Conservation (phyloP, 2,888 invertebrate genomes). For the Epsilonema sp. region DNA sequence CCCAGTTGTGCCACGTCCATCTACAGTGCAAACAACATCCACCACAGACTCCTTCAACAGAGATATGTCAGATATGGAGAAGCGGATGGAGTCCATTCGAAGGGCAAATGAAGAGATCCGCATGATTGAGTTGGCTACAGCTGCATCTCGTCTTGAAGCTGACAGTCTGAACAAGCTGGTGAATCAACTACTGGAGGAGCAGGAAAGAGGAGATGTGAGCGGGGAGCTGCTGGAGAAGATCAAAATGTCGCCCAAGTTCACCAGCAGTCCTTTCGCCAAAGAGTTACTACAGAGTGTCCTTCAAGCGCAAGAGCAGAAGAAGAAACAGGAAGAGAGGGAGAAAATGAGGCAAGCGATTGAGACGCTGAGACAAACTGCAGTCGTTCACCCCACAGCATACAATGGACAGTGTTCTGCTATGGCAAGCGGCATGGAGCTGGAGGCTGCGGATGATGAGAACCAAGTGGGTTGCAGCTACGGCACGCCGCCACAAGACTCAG, state of each 20-base stretch:
- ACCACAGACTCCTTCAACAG: too few relatives aligned
- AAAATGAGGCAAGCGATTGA: neutral
- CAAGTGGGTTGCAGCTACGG: too few relatives aligned
- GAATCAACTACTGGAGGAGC: conserved; percentile 9
- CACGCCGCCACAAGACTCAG: too few relatives aligned
- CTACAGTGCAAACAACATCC: too few relatives aligned
- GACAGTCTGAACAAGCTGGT: conserved; percentile 6
- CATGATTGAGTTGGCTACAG: neutral
- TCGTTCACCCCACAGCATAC: too few relatives aligned
- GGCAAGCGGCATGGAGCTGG: too few relatives aligned
- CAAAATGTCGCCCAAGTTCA: neutral
- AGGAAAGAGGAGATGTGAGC: conserved; percentile 3
- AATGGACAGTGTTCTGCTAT: too few relatives aligned
- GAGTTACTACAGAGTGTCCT: conserved; percentile 9
- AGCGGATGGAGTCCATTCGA: neutral
- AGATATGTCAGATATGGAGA: too few relatives aligned
- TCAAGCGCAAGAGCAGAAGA: neutral
- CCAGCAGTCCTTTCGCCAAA: conserved; percentile 5
- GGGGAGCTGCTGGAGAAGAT: conserved; percentile 5
- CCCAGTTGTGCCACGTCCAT: neutral
- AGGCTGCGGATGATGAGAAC: too few relatives aligned
- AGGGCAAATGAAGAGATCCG: neutral
- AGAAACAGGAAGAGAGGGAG: neutral
- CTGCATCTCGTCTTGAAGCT: neutral
- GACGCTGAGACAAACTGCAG: too few relatives aligned